These are phyloP conservation scores for Atherinomorus stipes DNA, from an alignment of 2,113 vertebrate species.

Conservation along the genomic window DNA sequence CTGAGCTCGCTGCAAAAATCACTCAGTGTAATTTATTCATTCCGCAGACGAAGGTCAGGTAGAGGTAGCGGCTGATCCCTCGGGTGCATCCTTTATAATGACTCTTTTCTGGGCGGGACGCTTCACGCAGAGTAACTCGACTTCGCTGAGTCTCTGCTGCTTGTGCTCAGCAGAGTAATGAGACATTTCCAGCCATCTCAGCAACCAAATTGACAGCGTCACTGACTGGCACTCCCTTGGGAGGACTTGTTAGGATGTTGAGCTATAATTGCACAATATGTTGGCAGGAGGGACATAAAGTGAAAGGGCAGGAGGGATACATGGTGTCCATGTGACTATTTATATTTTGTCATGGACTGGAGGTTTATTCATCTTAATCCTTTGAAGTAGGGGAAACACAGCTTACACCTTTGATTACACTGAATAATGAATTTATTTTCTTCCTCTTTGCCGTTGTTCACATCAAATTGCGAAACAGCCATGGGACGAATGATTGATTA, in stretches of 20 bases:
- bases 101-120: conserved; percentile 37
- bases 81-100: conserved; percentile 57
- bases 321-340: conserved; percentile 5
- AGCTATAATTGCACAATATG: conserved; percentile 72
- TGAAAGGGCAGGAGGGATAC: conserved; percentile 41
- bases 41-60: conserved; percentile 24
- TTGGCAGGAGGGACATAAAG: conserved; percentile 28
- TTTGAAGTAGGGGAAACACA: conserved; percentile 15
- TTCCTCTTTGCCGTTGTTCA: conserved; percentile 18
- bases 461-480: conserved; percentile 39
- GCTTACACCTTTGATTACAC: conserved; percentile 28
- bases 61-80: conserved; percentile 38
- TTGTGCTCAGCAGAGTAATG: conserved; percentile 62
- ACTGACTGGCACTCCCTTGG: conserved; percentile 62
- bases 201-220: conserved; percentile 68
- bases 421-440: conserved; percentile 27
- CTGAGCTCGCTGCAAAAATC: conserved; percentile 23
- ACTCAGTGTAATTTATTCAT: conserved; percentile 62
- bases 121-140: conserved; percentile 43
- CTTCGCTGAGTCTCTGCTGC: conserved; percentile 29
- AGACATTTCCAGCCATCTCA: conserved; percentile 69
- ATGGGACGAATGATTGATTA: conserved; percentile 67
- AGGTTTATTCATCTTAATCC: conserved; percentile 2
- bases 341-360: conserved; percentile 13
- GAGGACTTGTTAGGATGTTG: conserved; percentile 75